Conservation (phyloP, 2,113 vertebrate genomes). For the Oreotrochilus melanogaster region DNA sequence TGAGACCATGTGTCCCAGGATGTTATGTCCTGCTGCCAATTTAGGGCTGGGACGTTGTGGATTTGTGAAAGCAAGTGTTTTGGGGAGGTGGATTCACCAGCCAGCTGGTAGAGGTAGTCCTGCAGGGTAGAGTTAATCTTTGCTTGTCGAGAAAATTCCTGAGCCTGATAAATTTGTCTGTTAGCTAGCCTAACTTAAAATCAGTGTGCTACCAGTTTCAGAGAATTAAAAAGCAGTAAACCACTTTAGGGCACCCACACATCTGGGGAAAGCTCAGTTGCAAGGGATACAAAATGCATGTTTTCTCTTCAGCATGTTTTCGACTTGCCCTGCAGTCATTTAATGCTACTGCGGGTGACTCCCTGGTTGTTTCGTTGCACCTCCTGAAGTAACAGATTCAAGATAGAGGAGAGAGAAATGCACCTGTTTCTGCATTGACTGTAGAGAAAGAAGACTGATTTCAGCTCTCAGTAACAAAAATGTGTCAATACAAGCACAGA, state of each 20-base stretch:
- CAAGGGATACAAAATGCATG: not conserved
- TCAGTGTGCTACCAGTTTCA: not conserved
- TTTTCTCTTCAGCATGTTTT: not conserved
- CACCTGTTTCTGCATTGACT: not conserved
- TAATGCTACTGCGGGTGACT: not conserved
- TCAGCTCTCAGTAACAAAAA: not conserved
- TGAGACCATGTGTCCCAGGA: not conserved
- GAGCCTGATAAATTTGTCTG: not conserved
- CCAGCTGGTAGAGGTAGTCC: not conserved
- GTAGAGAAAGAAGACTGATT: not conserved
- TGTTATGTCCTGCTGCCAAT: not conserved
- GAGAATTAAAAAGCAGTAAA: not conserved
- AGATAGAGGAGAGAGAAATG: not conserved
- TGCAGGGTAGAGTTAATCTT: not conserved
- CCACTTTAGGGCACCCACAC: not conserved
- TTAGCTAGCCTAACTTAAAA: not conserved
- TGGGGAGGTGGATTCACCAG: not conserved
- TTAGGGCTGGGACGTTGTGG: not conserved
- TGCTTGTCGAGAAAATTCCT: not conserved
- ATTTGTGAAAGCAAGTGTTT: not conserved
- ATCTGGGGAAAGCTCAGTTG: not conserved
- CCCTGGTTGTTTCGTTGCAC: not conserved
- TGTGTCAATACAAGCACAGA: accelerated
- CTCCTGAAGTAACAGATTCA: not conserved
- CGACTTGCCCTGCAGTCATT: not conserved